Evolutionary conservation across 2,113 vertebrate species (phyloP), one percentile per base, ranked within the genome.

Genomic region (Corythaixoides concolor): DNA sequence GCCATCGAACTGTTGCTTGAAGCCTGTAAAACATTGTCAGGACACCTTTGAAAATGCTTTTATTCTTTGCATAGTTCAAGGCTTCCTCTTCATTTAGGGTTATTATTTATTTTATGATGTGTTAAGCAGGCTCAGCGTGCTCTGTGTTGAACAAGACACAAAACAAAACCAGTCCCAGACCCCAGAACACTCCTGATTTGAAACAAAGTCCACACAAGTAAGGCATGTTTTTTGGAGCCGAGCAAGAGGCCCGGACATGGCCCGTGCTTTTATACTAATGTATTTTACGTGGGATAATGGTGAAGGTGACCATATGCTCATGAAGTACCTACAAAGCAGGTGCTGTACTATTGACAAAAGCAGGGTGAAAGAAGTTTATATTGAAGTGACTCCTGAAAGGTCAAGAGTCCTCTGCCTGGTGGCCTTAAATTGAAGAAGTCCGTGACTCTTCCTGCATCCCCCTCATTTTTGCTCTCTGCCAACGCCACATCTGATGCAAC

Each of bases 81-180:
- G 37, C 41, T 95, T 95, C 87, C 81, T 52, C 50, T 91, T 92
- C 50, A 37, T 95, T 95, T 91, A 69, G 69, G 37, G 18, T 69
- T 89, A 79, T 85, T 89, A 79, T 96, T 69, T 92, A 72, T 89
- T 95, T 94, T 92, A 89, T 91, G 91, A 82, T 41, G 81, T 85
- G 74, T 69, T 94, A 95, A 94, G 74, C 37, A 83, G 59, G 59
- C 41, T 95, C 87, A 62, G 49, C 30, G 32, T 85, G 62, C 74
- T 80, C 49, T 89, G 22, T 67, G 74, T 94, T 91, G 84, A 80
- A 60, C 56, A 66, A 69, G 80, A 72, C 32, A 30, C 0, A 6
- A 93, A 93, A n/a, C 41, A 83, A 91, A 85, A 89, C 4, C 58
- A 76, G 66, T 63, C 41, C 81, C 58, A 88, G 83, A 35, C 33